Conservation (phyloP, 2,888 invertebrate genomes). For the Stegana nigrithorax region DNA sequence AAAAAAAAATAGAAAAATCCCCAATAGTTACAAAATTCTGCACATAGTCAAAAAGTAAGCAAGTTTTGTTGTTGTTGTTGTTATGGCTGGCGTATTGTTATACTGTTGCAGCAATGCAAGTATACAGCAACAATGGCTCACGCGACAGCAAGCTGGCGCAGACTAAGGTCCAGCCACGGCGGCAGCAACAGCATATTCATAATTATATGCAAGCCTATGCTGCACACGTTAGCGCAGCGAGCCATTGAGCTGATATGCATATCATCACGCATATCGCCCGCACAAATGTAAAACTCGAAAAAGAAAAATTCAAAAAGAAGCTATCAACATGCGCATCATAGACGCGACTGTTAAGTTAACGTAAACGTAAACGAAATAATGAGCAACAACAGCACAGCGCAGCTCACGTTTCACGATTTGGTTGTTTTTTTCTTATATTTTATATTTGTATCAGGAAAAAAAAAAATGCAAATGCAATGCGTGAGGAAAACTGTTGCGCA, state of each 20-base stretch:
- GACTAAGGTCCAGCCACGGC: background rate
- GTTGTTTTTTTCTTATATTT: background rate
- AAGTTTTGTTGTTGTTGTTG: background rate
- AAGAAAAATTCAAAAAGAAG: no score
- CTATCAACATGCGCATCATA: background rate
- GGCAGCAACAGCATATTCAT: background rate
- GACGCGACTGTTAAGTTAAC: no score
- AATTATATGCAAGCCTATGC: background rate
- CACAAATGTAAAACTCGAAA: no score
- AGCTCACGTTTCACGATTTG: background rate
- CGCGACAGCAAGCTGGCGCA: background rate
- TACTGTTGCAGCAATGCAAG: background rate
- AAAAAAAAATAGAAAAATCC: no score
- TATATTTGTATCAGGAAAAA: no score
- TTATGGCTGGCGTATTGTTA: background rate
- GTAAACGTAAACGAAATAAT: background rate
- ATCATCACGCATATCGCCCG: background rate
- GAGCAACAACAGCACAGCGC: background rate
- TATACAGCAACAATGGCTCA: no score
- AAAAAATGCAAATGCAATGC: constrained; percentile 8
- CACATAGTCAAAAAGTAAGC: background rate
- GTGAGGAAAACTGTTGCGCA: constrained; percentile 4
- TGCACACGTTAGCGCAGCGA: no score
- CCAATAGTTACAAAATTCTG: no score
- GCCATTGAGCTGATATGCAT: no score